phyloP scores from a whole-genome alignment of 1,140 invertebrate species.

The Andrena cerasifolii region DNA sequence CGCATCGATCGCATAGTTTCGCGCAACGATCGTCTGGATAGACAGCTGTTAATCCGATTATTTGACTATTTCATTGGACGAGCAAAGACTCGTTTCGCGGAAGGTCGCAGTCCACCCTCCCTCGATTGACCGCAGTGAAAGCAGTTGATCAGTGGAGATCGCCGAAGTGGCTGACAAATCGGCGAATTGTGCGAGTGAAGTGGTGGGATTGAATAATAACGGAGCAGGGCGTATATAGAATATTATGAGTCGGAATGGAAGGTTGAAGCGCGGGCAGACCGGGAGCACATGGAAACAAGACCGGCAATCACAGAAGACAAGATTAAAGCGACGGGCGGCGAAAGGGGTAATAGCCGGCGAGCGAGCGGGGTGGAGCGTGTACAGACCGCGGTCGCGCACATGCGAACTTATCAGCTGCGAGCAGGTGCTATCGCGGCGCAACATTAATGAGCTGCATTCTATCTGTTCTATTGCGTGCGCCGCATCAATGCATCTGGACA shows the following conservation, averaged over 20 bases:
- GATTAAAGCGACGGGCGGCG: not conserved
- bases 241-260: not conserved
- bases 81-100: no score
- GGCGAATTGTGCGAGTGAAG: no score
- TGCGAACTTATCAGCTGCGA: constrained; percentile 62
- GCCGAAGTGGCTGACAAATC: no score
- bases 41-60: no score
- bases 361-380: not conserved
- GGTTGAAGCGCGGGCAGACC: not conserved
- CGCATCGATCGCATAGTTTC: no score
- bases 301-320: not conserved
- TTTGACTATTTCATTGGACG: no score
- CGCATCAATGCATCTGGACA: constrained; percentile 23
- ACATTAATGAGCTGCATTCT: constrained; percentile 63
- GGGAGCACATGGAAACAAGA: not conserved
- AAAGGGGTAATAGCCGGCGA: not conserved
- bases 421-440: constrained; percentile 60
- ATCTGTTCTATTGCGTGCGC: constrained; percentile 58
- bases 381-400: constrained; percentile 20
- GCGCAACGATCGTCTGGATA: no score
- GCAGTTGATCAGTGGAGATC: no score
- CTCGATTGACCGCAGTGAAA: no score
- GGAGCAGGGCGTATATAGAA: not conserved
- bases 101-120: no score
- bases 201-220: not conserved